Base-by-base conservation (phyloP, 1,140 invertebrate species). In the Leguminivora glycinivorella region DNA sequence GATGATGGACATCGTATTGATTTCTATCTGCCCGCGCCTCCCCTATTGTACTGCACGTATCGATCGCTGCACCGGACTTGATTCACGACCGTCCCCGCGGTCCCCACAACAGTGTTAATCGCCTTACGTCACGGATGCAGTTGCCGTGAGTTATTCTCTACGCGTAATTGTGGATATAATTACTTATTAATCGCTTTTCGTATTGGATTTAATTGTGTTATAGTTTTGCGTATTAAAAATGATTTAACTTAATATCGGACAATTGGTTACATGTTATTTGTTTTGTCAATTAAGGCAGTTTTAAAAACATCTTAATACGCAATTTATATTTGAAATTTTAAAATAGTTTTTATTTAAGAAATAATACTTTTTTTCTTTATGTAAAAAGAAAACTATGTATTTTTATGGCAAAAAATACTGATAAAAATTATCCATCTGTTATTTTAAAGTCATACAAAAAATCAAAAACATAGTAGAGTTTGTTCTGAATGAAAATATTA, bases 1-100 rank as follows among this genome's bases (percentile, higher is more conserved):
- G 80, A 84, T 89, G 89, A 90, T 87, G 89, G 90, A 90, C 88
- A 91, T 87, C 88, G 90, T 91, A 91, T 92, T 89, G 90, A 92
- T 92, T 91, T 91, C 88, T 90, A 91, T 91, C 90, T 90, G 89
- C 77, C 89, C 87, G 85, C 89, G 86, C 85, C 87, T 90, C 87
- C 87, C 87, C 85, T 86, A 86, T 87, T 86, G 87, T 88, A 79
- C 79, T 89, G 87, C 86, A 89, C 85, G 80, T 84, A 90, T 90
- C 88, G 88, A 89, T 88, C 88, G 88, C 83, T 91, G 87, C 88
- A 89, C 83, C 85, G 82, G 76, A 78, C 82, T 71, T 78, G 24
- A 56, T 25, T 56, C 24, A 56, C 9, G 52, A 22, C 7, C 14
- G 24, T 22, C 22, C 12, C 26, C 58, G 14, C 58, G 58, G 26